Evolutionary conservation across 1,140 invertebrate genomes (phyloP).

Genomic region (Arion vulgaris): DNA sequence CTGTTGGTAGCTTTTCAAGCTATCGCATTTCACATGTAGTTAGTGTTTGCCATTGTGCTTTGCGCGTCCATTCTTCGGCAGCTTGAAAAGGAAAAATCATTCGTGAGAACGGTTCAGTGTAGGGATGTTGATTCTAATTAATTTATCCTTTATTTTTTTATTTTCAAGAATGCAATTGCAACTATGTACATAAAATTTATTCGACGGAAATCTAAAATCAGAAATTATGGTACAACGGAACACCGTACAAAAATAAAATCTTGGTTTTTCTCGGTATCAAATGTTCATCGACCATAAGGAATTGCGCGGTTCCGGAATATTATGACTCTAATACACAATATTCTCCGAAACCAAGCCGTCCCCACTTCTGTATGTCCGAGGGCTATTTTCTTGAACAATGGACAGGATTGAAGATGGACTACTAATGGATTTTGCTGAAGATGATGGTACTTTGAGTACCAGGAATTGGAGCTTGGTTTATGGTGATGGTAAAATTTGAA

Average conservation of each 20-base stretch:
- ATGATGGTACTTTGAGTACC: background rate
- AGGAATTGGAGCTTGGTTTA: background rate
- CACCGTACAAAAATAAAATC: background rate
- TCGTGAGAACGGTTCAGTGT: too few species aligned
- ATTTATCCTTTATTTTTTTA: too few species aligned
- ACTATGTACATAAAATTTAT: too few species aligned
- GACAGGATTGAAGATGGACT: background rate
- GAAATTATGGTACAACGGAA: background rate
- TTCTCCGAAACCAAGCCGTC: background rate
- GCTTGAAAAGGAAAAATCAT: too few species aligned
- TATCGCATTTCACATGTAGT: too few species aligned
- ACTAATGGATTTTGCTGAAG: background rate
- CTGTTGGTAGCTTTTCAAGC: too few species aligned
- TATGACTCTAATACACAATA: conserved; percentile 26
- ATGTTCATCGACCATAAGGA: conserved; percentile 30
- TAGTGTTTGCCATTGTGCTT: too few species aligned
- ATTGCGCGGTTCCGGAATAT: conserved; percentile 6
- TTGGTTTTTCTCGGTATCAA: background rate
- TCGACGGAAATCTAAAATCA: background rate
- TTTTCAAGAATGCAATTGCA: too few species aligned
- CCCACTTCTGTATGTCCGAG: conserved; percentile 3
- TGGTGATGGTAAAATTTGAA: too few species aligned
- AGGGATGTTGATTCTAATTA: too few species aligned
- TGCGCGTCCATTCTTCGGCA: too few species aligned
- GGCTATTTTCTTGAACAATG: conserved; percentile 12